phyloP scores from a whole-genome alignment of 2,113 vertebrate genomes.

The Cryptomyrus ogoouensis region DNA sequence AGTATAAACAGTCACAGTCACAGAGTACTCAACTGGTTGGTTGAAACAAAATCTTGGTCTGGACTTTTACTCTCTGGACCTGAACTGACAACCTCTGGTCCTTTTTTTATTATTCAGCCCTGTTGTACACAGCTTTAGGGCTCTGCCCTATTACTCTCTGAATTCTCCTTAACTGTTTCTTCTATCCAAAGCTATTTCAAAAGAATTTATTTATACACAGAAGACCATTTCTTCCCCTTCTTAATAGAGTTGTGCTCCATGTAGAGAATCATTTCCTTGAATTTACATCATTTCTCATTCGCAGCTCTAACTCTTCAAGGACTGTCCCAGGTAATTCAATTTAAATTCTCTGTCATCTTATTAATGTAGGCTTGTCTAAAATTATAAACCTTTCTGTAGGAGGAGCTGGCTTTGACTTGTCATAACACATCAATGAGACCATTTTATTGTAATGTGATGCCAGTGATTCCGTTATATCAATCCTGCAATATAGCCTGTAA shows the following conservation, averaged over 20 bases:
- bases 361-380: conserved; percentile 10
- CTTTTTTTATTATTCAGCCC: neutral
- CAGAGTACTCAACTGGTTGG: neutral
- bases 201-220: conserved; percentile 10
- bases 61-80: neutral
- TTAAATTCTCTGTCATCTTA: conserved; percentile 6
- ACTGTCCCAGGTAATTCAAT: conserved; percentile 9
- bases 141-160: neutral
- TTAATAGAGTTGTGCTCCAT: neutral
- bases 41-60: neutral
- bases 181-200: conserved; percentile 1
- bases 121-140: neutral
- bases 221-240: neutral
- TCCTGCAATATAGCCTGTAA: neutral
- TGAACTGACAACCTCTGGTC: neutral
- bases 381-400: conserved; percentile 6
- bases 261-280: conserved; percentile 7
- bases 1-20: neutral
- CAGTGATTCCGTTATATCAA: neutral
- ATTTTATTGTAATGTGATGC: conserved; percentile 11
- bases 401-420: neutral
- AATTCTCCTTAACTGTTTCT: neutral
- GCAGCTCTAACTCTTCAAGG: neutral
- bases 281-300: conserved; percentile 13
- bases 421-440: neutral